Evolutionary conservation across 2,888 invertebrate genomes (phyloP).

Genomic region (Diarsia rubi): DNA sequence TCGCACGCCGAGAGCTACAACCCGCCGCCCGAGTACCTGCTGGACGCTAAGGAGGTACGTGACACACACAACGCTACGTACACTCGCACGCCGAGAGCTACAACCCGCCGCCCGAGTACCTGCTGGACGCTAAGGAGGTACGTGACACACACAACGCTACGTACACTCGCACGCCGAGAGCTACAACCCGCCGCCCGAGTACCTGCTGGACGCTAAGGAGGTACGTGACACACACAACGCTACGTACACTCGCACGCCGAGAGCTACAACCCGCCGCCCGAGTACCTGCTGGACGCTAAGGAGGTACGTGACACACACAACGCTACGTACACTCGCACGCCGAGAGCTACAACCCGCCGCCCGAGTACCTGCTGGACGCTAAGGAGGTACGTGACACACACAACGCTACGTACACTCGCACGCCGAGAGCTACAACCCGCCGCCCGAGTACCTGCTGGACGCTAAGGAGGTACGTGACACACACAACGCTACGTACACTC

Average conservation of each 20-base stretch:
- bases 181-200: conserved; percentile 97
- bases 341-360: conserved; percentile 99
- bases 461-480: conserved; percentile 91
- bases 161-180: conserved; percentile 96
- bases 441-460: conserved; percentile 98
- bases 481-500: conserved; percentile 68
- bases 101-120: conserved; percentile 1
- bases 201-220: conserved; percentile 91
- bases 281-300: conserved; percentile 95
- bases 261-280: conserved; percentile 97
- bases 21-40: conserved; percentile 99
- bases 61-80: conserved; percentile 65
- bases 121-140: conserved; percentile 95
- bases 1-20: conserved; percentile 99
- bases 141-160: too few species aligned
- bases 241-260: neutral
- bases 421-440: conserved; percentile 99
- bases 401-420: conserved; percentile 88
- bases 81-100: conserved; percentile 92
- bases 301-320: too few species aligned
- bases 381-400: conserved; percentile 90
- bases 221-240: too few species aligned
- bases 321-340: conserved; percentile 92
- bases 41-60: conserved; percentile 94
- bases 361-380: conserved; percentile 93